Evolutionary conservation across 2,113 vertebrate species (phyloP).

Genomic region (Cygnus atratus): DNA sequence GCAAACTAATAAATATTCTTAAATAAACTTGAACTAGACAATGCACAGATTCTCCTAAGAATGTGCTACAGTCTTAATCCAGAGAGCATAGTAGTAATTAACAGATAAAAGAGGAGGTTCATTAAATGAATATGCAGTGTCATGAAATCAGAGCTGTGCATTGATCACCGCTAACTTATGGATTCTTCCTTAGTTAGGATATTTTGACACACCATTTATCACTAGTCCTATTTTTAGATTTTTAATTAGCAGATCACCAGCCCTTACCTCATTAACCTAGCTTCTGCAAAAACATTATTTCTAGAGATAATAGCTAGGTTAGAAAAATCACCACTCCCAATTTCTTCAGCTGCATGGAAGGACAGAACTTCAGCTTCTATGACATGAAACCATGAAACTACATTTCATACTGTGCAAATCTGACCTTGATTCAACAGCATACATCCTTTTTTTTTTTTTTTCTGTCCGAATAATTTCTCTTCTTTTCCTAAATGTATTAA

Average conservation of each 20-base stretch:
- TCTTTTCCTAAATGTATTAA: conserved; percentile 23
- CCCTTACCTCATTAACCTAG: conserved; percentile 83
- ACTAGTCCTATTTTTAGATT: conserved; percentile 86
- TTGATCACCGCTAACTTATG: conserved; percentile 78
- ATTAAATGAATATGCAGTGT: conserved; percentile 85
- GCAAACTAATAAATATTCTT: conserved; percentile 64
- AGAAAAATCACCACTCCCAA: conserved; percentile 50
- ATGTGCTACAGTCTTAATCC: conserved; percentile 73
- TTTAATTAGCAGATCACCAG: conserved; percentile 83
- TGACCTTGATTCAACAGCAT: conserved; percentile 15
- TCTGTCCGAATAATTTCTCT: neutral
- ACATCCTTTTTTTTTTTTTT: neutral
- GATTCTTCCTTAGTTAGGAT: conserved; percentile 72
- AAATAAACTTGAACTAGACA: conserved; percentile 72
- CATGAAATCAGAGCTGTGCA: conserved; percentile 73
- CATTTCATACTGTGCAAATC: neutral
- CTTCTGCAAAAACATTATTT: conserved; percentile 73
- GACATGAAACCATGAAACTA: neutral
- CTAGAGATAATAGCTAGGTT: conserved; percentile 65
- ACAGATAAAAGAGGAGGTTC: conserved; percentile 81
- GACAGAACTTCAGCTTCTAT: neutral
- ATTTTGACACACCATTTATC: conserved; percentile 86
- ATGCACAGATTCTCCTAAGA: conserved; percentile 62
- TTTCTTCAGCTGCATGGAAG: conserved; percentile 46
- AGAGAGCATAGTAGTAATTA: conserved; percentile 81